A percentile compares a stretch with the other conserved stretches of the same genome.
Evolutionary conservation across 2,113 vertebrate species (phyloP).

Genomic region (Saguinus imperator): DNA sequence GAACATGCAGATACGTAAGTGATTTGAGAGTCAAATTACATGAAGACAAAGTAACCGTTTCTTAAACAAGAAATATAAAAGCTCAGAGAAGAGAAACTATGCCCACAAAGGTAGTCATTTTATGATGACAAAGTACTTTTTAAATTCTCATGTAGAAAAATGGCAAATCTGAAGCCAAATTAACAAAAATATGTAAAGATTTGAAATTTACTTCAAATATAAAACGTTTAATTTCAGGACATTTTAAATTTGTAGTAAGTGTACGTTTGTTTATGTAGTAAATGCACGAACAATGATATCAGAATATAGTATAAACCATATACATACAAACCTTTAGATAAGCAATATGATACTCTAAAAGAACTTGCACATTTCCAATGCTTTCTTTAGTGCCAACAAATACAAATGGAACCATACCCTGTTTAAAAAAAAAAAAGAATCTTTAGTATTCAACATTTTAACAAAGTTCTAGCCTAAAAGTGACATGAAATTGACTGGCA

Average conservation of each 20-base stretch:
- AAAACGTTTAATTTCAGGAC: background rate
- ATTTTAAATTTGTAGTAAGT: background rate
- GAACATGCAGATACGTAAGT: background rate
- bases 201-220: background rate
- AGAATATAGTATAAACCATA: background rate
- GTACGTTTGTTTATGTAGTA: background rate
- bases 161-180: background rate
- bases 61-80: conserved; percentile 38
- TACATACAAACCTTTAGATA: conserved; percentile 94
- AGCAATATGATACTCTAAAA: conserved; percentile 97
- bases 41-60: background rate
- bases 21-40: background rate
- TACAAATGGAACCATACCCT: conserved; percentile 99
- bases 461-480: background rate
- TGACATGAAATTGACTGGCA: background rate
- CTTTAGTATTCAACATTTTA: conserved; percentile 20
- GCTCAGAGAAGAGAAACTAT: background rate
- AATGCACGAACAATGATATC: background rate
- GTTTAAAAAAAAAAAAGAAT: conserved; percentile 19
- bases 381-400: conserved; percentile 99
- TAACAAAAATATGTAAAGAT: conserved; percentile 16
- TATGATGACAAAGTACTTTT: background rate
- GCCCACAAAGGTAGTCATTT: background rate
- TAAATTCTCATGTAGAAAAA: background rate
- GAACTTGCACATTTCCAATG: conserved; percentile 96